Evolutionary conservation across 2,797 vertebrate genomes (phyloP).

Genomic region (Sparidentex hasta): DNA sequence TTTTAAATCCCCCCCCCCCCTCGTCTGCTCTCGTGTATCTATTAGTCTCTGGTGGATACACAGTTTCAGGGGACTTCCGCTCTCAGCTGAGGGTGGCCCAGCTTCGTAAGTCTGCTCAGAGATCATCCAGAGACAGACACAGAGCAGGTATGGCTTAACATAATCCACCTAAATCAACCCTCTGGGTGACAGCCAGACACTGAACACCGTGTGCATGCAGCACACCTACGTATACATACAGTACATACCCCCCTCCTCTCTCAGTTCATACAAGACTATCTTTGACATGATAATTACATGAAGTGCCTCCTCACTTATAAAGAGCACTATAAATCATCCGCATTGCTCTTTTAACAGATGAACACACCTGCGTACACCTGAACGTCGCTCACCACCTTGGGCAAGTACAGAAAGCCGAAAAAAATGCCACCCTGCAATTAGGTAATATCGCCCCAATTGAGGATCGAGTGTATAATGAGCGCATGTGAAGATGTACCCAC

Average conservation of each 20-base stretch:
- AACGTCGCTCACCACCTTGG: constrained; percentile 59
- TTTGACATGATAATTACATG: constrained; percentile 77
- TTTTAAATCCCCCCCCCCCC: constrained; percentile 5
- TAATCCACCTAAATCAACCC: constrained; percentile 76
- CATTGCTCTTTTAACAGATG: constrained; percentile 46
- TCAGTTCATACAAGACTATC: constrained; percentile 43
- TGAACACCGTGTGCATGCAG: constrained; percentile 39
- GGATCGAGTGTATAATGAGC: constrained; percentile 52
- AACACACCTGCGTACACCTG: constrained; percentile 68
- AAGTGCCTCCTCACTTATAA: constrained; percentile 38
- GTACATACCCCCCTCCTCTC: neutral
- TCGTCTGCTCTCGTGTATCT: constrained; percentile 13
- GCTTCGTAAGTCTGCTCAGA: constrained; percentile 48
- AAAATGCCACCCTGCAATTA: constrained; percentile 71
- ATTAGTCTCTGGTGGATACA: constrained; percentile 34
- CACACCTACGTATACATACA: constrained; percentile 21
- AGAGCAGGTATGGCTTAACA: constrained; percentile 75
- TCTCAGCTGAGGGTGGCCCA: constrained; percentile 68
- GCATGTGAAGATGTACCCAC: constrained; percentile 46
- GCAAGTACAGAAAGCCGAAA: constrained; percentile 27
- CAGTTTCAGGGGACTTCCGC: constrained; percentile 63
- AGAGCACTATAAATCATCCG: constrained; percentile 67
- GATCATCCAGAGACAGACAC: constrained; percentile 71
- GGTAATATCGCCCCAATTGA: constrained; percentile 68
- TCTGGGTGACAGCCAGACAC: constrained; percentile 72